phyloP scores from a whole-genome alignment of 2,113 vertebrate genomes.

The Calidris pygmaea region DNA sequence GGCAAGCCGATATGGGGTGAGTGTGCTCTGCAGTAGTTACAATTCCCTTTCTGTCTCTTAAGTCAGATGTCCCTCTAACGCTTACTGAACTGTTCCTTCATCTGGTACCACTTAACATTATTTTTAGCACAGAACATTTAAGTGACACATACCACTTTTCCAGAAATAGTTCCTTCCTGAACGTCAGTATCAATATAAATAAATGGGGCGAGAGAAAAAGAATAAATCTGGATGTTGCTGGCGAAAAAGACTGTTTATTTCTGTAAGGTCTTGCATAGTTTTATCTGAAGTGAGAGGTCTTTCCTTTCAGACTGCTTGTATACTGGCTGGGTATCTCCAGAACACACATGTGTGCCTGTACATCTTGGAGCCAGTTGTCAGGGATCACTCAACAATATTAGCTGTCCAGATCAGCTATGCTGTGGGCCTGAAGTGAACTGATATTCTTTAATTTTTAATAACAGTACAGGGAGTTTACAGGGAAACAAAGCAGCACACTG shows the following conservation, averaged over 20 bases:
- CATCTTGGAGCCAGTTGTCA: not conserved
- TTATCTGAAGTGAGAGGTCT: not conserved
- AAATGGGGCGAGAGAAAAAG: not conserved
- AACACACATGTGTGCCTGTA: not conserved
- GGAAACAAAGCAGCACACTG: not conserved
- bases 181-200: not conserved
- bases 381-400: not conserved
- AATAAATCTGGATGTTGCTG: not conserved
- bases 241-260: not conserved
- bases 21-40: conserved; percentile 1
- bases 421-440: not conserved
- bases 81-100: not conserved
- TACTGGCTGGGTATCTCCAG: not conserved
- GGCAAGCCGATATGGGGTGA: conserved; percentile 87
- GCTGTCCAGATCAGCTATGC: not conserved
- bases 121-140: too few species aligned
- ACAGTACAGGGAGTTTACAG: not conserved
- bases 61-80: not conserved
- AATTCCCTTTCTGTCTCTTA: not conserved
- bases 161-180: not conserved
- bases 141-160: not conserved
- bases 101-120: not conserved
- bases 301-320: not conserved
- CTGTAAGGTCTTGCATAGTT: not conserved
- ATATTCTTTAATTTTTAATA: not conserved